phyloP scores from a whole-genome alignment of 92 coral and sea anemone genomes.

The Actinernus sp. region DNA sequence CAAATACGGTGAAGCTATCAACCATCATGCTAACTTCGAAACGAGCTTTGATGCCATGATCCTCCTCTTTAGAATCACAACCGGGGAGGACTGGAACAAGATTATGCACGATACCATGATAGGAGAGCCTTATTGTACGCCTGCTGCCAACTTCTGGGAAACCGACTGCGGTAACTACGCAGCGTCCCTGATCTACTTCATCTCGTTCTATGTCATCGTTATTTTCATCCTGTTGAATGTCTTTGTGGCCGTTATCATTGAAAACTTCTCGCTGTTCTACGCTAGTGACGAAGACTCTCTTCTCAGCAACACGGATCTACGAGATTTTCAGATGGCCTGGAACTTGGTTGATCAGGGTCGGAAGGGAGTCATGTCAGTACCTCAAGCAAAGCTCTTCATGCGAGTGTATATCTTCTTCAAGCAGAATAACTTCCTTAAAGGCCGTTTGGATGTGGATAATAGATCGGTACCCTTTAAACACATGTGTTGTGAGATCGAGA shows the following conservation, averaged over 20 bases:
- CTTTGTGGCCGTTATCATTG: conserved; percentile 97
- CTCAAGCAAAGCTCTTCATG: conserved; percentile 90
- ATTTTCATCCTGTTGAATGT: conserved; percentile 91
- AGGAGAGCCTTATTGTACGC: conserved; percentile 88
- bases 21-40: conserved; percentile 87
- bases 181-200: conserved; percentile 85
- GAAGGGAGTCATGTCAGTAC: conserved; percentile 88
- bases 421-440: conserved; percentile 69
- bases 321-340: conserved; percentile 98
- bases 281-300: conserved; percentile 97
- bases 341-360: conserved; percentile 94
- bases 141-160: conserved; percentile 82
- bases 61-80: conserved; percentile 88
- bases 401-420: conserved; percentile 67
- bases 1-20: conserved; percentile 93
- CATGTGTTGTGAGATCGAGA: conserved; percentile 98
- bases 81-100: conserved; percentile 99
- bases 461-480: conserved; percentile 87
- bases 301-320: conserved; percentile 88
- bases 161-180: conserved; percentile 90
- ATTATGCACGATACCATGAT: conserved; percentile 93
- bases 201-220: conserved; percentile 90
- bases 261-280: conserved; percentile 96
- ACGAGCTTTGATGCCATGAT: conserved; percentile 93
- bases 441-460: conserved; percentile 86